Evolutionary conservation across 1,140 invertebrate species (phyloP), one percentile per base, ranked within the genome.

Genomic region (Drosophila parabipectinata): DNA sequence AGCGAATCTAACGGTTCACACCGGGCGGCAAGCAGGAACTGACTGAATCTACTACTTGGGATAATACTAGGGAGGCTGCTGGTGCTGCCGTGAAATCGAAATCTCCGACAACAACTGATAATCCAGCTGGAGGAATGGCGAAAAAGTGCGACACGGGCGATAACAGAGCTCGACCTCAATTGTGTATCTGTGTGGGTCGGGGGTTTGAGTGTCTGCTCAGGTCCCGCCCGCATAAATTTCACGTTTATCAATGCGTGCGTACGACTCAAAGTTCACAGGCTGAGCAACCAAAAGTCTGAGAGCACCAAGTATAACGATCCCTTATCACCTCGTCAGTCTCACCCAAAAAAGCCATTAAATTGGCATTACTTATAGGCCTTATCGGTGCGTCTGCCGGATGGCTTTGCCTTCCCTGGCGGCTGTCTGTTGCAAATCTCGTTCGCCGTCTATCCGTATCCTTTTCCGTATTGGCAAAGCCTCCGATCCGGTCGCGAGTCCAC

Each of bases 81-180:
- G 60, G 72, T 73, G 47, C 52, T 67, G 74, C 81, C 69, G 77
- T 77, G 59, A 72, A 85, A 62, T 88, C 66, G 75, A 76, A 78
- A 88, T 87, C 82, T 82, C 34, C 69, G 55, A 76, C 82, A 87
- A 88, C 78, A 82, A 87, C 82, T 87, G 82, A 87, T 87, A 87
- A 80, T 85, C 77, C 69, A 62, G 68, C 75, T 55, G 56, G 57
- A 48, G 51, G 72, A 56, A 28, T 51, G 62, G 57, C 26, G 68
- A 69, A 81, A 77, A 82, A 54, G 50, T 85, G 78, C 78, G 73
- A 76, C 71, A 60, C 72, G 66, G 74, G 52, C 34, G 72, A 68
- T 67, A 69, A 51, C 77, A 77, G 77, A 39, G 48, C 57, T 60
- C 79, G 79, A 83, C 80, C 79, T 80, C 71, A 76, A 84, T 59